Evolutionary conservation across 2,888 invertebrate genomes (phyloP).

Genomic region (Trimorus sp.): DNA sequence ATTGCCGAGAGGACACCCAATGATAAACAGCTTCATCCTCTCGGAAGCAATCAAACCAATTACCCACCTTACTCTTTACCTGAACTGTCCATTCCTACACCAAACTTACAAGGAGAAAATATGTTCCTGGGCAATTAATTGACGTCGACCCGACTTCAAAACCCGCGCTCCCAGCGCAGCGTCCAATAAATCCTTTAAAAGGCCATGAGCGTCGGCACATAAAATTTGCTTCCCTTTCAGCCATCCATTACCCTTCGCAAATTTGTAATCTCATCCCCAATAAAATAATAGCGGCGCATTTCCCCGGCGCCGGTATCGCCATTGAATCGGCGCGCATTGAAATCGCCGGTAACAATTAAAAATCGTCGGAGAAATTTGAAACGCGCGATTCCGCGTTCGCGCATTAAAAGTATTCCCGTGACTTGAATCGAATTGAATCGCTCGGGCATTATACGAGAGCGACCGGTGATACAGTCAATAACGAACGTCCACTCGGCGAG

Average conservation of each 20-base stretch:
- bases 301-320: conserved; percentile 37
- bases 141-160: conserved; percentile 55
- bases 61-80: conserved; percentile 14
- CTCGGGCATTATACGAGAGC: conserved; percentile 60
- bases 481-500: conserved; percentile 64
- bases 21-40: conserved; percentile 47
- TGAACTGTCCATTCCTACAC: conserved; percentile 26
- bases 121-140: conserved; percentile 52
- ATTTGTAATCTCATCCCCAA: conserved; percentile 62
- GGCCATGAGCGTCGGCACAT: conserved; percentile 33
- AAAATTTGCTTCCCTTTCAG: conserved; percentile 53
- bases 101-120: conserved; percentile 42
- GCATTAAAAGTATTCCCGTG: conserved; percentile 55
- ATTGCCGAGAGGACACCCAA: background rate
- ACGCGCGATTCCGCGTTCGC: conserved; percentile 61
- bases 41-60: conserved; percentile 33
- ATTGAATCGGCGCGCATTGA: conserved; percentile 56
- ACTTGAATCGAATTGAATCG: conserved; percentile 62
- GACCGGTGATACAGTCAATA: conserved; percentile 63
- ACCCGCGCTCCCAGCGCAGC: conserved; percentile 32
- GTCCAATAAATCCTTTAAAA: conserved; percentile 50
- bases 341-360: conserved; percentile 49
- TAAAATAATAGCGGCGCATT: conserved; percentile 56
- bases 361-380: conserved; percentile 57
- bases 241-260: conserved; percentile 62